Conservation (phyloP, 2,888 invertebrate genomes). For the Paralinhomoeus sp. region DNA sequence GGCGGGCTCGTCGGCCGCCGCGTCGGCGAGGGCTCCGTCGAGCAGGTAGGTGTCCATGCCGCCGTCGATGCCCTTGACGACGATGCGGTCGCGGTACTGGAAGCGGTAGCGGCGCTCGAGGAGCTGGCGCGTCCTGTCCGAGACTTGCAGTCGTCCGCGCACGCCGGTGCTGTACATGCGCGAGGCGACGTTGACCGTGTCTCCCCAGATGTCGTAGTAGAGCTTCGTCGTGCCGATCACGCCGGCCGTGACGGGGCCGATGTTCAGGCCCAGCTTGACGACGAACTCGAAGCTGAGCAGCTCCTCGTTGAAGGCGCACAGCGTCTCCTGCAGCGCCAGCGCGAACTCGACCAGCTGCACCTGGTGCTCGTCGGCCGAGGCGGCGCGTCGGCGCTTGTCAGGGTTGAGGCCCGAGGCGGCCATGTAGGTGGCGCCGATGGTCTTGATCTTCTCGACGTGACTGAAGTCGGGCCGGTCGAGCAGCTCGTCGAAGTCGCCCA, state of each 20-base stretch:
- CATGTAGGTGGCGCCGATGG: constrained; percentile 85
- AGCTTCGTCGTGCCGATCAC: constrained; percentile 82
- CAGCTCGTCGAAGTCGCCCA: constrained; percentile 82
- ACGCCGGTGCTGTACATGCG: constrained; percentile 92
- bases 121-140: constrained; percentile 17
- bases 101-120: constrained; percentile 55
- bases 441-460: constrained; percentile 84
- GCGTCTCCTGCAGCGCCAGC: constrained; percentile 62
- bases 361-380: constrained; percentile 21
- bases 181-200: constrained; percentile 86
- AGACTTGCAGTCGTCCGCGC: constrained; percentile 44
- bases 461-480: constrained; percentile 41
- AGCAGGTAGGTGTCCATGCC: constrained; percentile 25
- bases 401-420: constrained; percentile 84
- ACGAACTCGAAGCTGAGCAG: constrained; percentile 68
- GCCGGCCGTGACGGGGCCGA: constrained; percentile 83
- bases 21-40: too few relatives aligned
- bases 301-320: constrained; percentile 65
- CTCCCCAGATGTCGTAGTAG: constrained; percentile 94
- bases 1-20: too few relatives aligned
- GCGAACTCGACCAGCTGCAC: constrained; percentile 75
- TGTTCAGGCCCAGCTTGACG: constrained; percentile 45
- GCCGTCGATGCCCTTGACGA: constrained; percentile 60
- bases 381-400: constrained; percentile 38
- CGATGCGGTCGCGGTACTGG: constrained; percentile 72